A percentile compares a stretch with the other conserved stretches of the same genome.
Evolutionary conservation across 30 jellyfish, hydroid and myxozoan genomes (phyloP).

Genomic region (Rhopilema esculentum): DNA sequence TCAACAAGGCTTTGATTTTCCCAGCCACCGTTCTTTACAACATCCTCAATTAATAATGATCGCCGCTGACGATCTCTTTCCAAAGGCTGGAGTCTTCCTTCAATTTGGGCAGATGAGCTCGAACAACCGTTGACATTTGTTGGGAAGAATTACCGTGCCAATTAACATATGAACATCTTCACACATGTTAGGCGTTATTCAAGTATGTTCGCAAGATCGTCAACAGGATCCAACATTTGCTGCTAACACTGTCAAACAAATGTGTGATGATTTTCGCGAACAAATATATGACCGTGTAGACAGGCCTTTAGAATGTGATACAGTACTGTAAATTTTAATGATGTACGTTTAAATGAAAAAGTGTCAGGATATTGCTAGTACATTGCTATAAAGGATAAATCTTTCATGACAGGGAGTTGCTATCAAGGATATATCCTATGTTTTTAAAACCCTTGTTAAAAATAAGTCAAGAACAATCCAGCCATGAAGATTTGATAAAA

Average conservation of each 20-base stretch:
- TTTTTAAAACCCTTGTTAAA: no score
- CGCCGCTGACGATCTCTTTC: not conserved
- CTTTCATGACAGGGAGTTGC: no score
- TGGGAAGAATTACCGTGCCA: slow-evolving; percentile 31
- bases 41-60: not conserved
- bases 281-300: slow-evolving; percentile 46
- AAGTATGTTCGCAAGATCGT: slow-evolving; percentile 30
- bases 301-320: slow-evolving; percentile 29
- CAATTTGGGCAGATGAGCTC: not conserved
- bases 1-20: slow-evolving; percentile 1
- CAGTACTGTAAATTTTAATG: no score
- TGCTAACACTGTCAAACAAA: slow-evolving; percentile 33
- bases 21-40: slow-evolving; percentile 1
- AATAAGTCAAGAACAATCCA: no score
- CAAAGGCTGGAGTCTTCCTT: not conserved
- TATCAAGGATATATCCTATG: no score
- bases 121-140: slow-evolving; percentile 28
- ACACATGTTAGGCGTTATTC: slow-evolving; percentile 18
- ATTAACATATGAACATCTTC: slow-evolving; percentile 29
- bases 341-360: no score
- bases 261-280: slow-evolving; percentile 17
- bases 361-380: no score
- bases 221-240: slow-evolving; percentile 12
- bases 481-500: no score
- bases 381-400: no score